Conservation (phyloP, 2,888 invertebrate genomes). For the Orthosia gothica region DNA sequence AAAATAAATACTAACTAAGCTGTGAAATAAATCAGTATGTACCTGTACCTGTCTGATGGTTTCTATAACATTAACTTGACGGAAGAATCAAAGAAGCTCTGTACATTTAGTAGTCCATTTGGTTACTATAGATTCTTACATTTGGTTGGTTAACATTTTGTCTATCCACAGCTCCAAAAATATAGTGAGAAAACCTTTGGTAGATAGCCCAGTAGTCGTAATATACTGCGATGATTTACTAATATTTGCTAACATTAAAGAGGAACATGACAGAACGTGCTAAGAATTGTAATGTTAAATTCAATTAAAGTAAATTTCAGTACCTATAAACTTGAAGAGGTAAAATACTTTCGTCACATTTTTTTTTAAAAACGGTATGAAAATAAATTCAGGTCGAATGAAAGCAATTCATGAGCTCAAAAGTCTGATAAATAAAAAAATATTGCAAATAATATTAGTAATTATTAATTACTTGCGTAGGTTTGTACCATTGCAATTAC, state of each 20-base stretch:
- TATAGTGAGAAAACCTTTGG: constrained; percentile 67
- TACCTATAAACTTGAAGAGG: no score
- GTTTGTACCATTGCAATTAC: constrained; percentile 8
- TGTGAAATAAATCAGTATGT: constrained; percentile 52
- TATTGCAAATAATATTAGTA: no score
- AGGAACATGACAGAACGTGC: no score
- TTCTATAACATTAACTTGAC: constrained; percentile 46
- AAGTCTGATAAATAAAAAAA: no score
- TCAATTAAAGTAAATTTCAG: no score
- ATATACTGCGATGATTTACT: constrained; percentile 56
- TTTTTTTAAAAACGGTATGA: no score
- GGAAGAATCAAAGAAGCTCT: constrained; percentile 33
- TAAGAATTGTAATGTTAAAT: no score
- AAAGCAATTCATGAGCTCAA: no score
- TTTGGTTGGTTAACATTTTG: constrained; percentile 77
- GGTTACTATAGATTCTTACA: constrained; percentile 60
- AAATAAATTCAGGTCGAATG: no score
- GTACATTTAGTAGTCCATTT: neutral
- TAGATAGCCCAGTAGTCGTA: constrained; percentile 74
- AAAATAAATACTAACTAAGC: constrained; percentile 46
- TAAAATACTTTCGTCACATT: no score
- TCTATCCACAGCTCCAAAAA: constrained; percentile 68
- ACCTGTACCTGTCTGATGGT: constrained; percentile 58
- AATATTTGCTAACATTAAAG: no score
- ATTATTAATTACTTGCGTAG: constrained; percentile 24